Evolutionary conservation across 2,113 vertebrate genomes (phyloP), one percentile per base, ranked within the genome.

Genomic region (Phaethon lepturus): DNA sequence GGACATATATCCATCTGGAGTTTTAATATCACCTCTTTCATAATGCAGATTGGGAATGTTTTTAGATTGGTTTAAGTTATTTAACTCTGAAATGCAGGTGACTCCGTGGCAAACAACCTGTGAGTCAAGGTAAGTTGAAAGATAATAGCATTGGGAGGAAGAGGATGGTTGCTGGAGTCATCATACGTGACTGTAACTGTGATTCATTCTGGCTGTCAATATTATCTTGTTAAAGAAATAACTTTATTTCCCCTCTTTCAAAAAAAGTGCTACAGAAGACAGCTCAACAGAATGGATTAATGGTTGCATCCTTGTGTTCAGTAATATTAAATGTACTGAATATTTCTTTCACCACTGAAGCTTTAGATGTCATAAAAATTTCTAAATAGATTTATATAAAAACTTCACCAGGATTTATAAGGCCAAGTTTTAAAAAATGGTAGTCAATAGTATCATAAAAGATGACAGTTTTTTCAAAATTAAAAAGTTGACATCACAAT

Each of bases 361-460:
- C 25, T 71, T 81, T 81, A 78, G 80, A 67, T 63, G 84, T 67
- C 86, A 91, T 91, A 93, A 97, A 91, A 89, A 91, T 86, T 91
- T 95, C 84, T 67, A 40, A 95, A 80, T 67, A 93, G 80, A 95
- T 95, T 91, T 94, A 74, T 96, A 91, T 91, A 86, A 95, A 96
- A 96, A 52, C 76, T 85, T 96, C 93, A 89, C 58, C 13, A 66
- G 63, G 59, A 97, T 96, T 96, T 96, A 94, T 87, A 86, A 63
- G 42, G 23, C 22, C 15, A 56, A 11, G 29, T 68, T 88, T 80
- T 66, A 50, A 91, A 72, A 88, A 95, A 78, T 71, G 5, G 80
- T 42, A 33, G 67, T n/a, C 55, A 82, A 74, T 68, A 59, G 52
- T 38, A 47, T 86, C 80, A 81, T 91, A 91, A 96, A 96, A 91